A percentile compares a stretch with the other conserved stretches of the same genome.
Conservation (phyloP, 2,797 vertebrate genomes). For the Mallotus villosus region DNA sequence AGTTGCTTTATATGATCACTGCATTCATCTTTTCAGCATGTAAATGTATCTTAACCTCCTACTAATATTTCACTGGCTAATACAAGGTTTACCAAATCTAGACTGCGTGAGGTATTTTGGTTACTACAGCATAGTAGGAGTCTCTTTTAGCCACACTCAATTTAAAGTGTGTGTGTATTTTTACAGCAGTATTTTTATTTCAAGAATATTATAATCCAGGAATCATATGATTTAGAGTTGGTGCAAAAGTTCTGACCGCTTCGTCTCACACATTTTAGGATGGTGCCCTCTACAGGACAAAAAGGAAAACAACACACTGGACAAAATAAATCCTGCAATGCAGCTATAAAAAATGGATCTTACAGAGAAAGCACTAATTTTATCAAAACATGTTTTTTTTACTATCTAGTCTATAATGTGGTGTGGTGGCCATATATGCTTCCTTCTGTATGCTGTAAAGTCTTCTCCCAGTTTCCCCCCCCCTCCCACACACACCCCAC, state of each 20-base stretch:
- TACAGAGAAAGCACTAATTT: not conserved
- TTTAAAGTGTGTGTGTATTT: not conserved
- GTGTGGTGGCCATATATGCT: not conserved
- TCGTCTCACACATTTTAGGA: not conserved
- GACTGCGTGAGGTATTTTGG: not conserved
- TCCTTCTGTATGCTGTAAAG: not conserved
- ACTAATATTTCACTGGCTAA: not conserved
- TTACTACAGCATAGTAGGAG: not conserved
- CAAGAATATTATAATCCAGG: slow-evolving; percentile 1
- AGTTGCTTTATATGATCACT: too few species aligned
- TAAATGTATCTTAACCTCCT: not conserved
- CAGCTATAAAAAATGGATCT: not conserved
- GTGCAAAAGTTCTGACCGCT: not conserved
- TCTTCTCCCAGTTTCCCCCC: not conserved
- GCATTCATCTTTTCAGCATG: not conserved
- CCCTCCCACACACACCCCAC: too few species aligned
- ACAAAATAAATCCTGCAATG: not conserved
- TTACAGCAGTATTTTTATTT: not conserved
- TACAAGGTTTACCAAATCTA: not conserved
- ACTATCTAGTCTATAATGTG: not conserved
- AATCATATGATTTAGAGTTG: not conserved
- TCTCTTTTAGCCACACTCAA: not conserved
- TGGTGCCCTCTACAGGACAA: not conserved
- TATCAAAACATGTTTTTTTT: too few species aligned
- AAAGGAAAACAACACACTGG: not conserved